Evolutionary conservation across 2,797 vertebrate species (phyloP), one percentile per base, ranked within the genome.

Genomic region (Tenualosa thibaudeaui): DNA sequence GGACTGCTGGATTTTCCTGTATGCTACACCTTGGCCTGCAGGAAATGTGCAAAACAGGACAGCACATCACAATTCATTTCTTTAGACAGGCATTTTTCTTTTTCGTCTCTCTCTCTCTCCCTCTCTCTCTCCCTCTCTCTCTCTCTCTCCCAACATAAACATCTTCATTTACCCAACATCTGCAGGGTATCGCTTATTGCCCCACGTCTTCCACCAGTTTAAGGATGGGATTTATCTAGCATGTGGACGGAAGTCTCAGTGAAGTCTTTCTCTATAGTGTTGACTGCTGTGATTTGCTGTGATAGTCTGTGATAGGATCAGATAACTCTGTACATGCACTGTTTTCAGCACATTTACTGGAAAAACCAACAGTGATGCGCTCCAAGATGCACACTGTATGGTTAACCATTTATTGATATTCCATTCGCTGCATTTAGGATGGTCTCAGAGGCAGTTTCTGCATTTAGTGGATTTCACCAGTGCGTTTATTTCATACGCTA

Each of bases 41-140:
- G 93, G 91, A 95, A 93, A 95, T 94, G 91, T 93, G 91, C 92
- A 92, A 93, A 94, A 93, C 94, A 94, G 93, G 92, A 94, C 90
- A 92, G 88, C 85, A 53, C 86, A 88, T 86, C 87, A 86, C 88
- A 90, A 92, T 90, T 88, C 90, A 91, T 91, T 91, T 91, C 88
- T 92, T 89, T 40, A 89, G 91, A 90, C 86, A 87, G 84, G 90
- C 90, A 91, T 84, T 85, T 88, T 62, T 60, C 81, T 83, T 83
- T 83, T 51, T 24, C 7, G 15, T 78, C 37, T 7, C 71, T 46
- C 37, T 78, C 71, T 46, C 71, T 46, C 19, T 7, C 37, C 46
- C 12, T 46, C 37, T 75, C 84, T 83, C 81, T 51, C 22, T 10
- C 62, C 26, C 10, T 13, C 6, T 3, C 37, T 75, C 84, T 83